Base-by-base conservation (phyloP, 2,888 invertebrate genomes). In the Pherbina coryleti region DNA sequence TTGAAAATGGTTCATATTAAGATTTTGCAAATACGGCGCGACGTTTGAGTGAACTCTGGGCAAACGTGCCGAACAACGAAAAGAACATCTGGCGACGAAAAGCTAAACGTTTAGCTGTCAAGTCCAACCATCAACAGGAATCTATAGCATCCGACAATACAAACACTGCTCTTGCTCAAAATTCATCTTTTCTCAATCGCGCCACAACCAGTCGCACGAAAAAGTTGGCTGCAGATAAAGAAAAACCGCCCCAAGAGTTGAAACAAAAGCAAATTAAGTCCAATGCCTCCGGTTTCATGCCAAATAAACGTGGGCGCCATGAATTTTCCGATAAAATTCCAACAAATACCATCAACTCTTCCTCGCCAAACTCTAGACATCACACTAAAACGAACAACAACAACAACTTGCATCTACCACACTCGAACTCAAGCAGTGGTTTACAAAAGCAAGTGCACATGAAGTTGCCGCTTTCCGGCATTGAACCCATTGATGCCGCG, bases 21-120 rank as follows among this genome's bases (percentile, higher is more conserved):
- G 96, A 97, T 91, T 96, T 96, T 90, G 93, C 95, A 0, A 93
- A 94, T 76, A 94, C 96, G 80, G 96, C 96, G 62, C 95, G 95
- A 84, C 92, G 95, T 11, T 91, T 97, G 14, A 96, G 96, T 53
- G 97, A 97, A 88, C 92, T 97, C 89, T 97, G 97, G 97, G 94
- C 96, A 44, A 94, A 95, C 84, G 94, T 97, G 70, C 91, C 92
- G n/a, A 91, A 91, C 80, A 89, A 90, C 82, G 90, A 94, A 84
- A 93, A 94, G 37, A 93, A 92, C 83, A 91, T 93, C 78, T 97
- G 96, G 96, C 94, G 95, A 81, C 92, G 95, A 37, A 94, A 95
- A 81, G 96, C 96, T 0, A 96, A 96, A 88, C 80, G 84, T 14
- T 85, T 87, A 76, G 84, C 87, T 8, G 81, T 84, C 8, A 84